Percentiles rank a stretch among this genome's conserved stretches.
Evolutionary conservation across 2,888 invertebrate genomes (phyloP).

Genomic region (Vesta saturnalis): DNA sequence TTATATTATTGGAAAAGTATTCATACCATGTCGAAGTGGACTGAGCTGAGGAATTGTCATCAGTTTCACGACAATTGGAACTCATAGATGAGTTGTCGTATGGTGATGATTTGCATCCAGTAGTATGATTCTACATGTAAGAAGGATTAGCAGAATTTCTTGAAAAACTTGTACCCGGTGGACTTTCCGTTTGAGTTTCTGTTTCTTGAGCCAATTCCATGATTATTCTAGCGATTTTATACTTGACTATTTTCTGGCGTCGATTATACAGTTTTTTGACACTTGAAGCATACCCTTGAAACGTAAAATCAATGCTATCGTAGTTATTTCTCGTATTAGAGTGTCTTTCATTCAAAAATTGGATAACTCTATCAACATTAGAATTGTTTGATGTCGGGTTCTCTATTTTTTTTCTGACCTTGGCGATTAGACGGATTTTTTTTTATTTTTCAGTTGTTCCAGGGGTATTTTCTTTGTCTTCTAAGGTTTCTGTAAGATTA

Average conservation of each 20-base stretch:
- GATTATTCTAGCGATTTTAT: not conserved
- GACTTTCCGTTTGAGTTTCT: not conserved
- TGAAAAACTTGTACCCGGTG: no score
- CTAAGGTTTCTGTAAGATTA: no score
- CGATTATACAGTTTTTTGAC: not conserved
- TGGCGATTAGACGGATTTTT: no score
- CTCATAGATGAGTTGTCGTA: not conserved
- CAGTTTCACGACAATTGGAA: not conserved
- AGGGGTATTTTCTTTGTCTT: no score
- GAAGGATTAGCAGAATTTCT: no score
- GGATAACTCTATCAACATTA: not conserved
- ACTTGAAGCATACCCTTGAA: not conserved
- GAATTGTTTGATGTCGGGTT: no score
- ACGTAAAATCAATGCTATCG: not conserved
- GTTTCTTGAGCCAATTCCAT: not conserved
- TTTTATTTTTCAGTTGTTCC: no score
- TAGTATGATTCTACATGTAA: not conserved
- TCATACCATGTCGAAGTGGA: no score
- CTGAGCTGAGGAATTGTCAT: no score
- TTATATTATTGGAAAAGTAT: no score
- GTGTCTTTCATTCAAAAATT: no score
- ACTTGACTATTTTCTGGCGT: not conserved
- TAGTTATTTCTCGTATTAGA: no score
- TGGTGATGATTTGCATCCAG: not conserved
- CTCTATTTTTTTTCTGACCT: not conserved